Base-by-base conservation (phyloP, 1,140 invertebrate genomes). In the Scaptodrosophila lebanonensis region DNA sequence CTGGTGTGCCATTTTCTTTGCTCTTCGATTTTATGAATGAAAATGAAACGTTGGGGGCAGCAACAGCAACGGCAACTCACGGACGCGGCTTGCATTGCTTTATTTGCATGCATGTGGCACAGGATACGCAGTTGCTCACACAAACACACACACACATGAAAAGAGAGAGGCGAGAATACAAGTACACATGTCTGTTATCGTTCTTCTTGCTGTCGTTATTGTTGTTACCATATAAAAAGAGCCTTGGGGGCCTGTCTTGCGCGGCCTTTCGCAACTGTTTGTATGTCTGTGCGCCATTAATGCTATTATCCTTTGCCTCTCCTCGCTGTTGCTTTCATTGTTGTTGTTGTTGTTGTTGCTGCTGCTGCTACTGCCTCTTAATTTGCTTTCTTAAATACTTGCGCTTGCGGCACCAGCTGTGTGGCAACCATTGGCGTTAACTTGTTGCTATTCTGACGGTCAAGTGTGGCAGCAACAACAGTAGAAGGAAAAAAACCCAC, bases 1-100 rank as follows among this genome's bases (percentile, higher is more conserved):
- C 64, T 64, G n/a, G n/a, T n/a, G 48, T 51, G 61, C 68, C 69
- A 67, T 72, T 73, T 72, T 75, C 70, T 65, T 75, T 76, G 66
- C 71, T 75, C 70, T 75, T 75, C 70, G 70, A 75, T 75, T 75
- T 75, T 75, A 75, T 75, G 70, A 75, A 75, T 75, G 70, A 75
- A 75, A 75, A 61, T 73, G 64, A 25, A 25, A 25, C 22, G 22
- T 4, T 8, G 22, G 3, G 22, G 22, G 22, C 22, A 4, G 22
- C 22, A 8, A 25, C 22, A 25, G 22, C 22, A 25, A 8, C 22
- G 22, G 22, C 8, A 25, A 8, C 22, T 3, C 22, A 25, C 3
- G 8, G 22, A 25, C 22, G 22, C 22, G 22, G 22, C 3, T 25
- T 27, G 64, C 67, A 63, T 30, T 40, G 47, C 45, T 67, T 63